Conservation (phyloP, 1,140 invertebrate species). For the Neotoxoptera formosana region DNA sequence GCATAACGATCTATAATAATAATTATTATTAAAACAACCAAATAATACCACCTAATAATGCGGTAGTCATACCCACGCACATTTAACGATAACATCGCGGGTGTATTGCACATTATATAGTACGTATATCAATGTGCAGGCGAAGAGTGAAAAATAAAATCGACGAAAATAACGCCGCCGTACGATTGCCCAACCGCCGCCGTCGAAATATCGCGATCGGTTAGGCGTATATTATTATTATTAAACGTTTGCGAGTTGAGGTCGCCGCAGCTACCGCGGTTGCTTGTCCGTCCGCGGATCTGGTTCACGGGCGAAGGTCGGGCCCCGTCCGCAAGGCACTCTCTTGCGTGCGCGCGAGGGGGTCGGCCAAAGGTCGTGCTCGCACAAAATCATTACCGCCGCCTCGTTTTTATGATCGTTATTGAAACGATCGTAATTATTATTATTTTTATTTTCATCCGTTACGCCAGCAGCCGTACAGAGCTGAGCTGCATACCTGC, state of each 20-base stretch:
- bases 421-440: not conserved
- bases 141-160: not conserved
- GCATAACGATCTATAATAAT: not conserved
- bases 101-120: not conserved
- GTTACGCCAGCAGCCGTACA: not conserved
- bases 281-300: not conserved
- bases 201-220: not conserved
- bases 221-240: not conserved
- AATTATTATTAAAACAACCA: too few relatives aligned
- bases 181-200: not conserved
- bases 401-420: not conserved
- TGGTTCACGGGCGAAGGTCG: constrained; percentile 29
- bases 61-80: not conserved
- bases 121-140: too few relatives aligned
- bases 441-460: not conserved
- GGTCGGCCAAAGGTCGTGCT: not conserved
- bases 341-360: not conserved
- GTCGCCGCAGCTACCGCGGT: not conserved
- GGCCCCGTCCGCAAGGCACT: not conserved
- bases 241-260: not conserved
- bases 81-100: not conserved
- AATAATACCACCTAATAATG: too few relatives aligned
- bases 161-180: not conserved
- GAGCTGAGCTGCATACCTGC: not conserved
- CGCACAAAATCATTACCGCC: not conserved